A percentile compares a stretch with the other conserved stretches of the same genome.
Evolutionary conservation across 2,888 invertebrate genomes (phyloP).

Genomic region (Carpatolechia fugitivella): DNA sequence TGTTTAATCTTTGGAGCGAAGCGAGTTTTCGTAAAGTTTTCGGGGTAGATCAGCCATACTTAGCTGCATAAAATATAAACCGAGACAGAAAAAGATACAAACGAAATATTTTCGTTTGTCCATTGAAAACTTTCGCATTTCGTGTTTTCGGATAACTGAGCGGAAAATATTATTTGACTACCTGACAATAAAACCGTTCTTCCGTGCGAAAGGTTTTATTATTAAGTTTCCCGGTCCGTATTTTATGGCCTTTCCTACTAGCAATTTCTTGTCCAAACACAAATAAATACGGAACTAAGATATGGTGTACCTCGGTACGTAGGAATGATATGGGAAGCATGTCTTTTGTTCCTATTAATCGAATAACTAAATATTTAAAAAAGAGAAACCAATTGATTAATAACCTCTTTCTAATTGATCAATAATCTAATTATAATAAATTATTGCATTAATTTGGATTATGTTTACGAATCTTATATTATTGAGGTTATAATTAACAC

Average conservation of each 20-base stretch:
- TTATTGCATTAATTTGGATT: too few species aligned
- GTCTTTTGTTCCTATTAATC: too few species aligned
- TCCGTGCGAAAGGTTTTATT: constrained; percentile 6
- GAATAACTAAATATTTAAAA: too few species aligned
- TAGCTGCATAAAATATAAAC: neutral
- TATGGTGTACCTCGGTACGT: too few species aligned
- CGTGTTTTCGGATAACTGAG: constrained; percentile 1
- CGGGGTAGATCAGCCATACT: neutral
- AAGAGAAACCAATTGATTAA: too few species aligned
- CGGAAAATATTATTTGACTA: constrained; percentile 5
- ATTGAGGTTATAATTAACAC: too few species aligned
- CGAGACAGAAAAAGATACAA: neutral
- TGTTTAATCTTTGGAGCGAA: constrained; percentile 3
- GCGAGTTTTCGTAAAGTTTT: neutral
- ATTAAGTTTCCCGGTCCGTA: constrained; percentile 5
- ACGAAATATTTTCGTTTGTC: neutral
- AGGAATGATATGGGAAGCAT: too few species aligned
- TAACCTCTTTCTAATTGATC: too few species aligned
- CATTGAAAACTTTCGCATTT: constrained; percentile 3
- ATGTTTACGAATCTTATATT: too few species aligned
- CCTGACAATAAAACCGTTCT: constrained; percentile 5
- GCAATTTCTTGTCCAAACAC: neutral
- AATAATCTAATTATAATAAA: too few species aligned
- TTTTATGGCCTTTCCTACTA: neutral
- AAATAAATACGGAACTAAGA: neutral